Conservation (phyloP, 2,888 invertebrate species). For the Auanema freiburgensis region DNA sequence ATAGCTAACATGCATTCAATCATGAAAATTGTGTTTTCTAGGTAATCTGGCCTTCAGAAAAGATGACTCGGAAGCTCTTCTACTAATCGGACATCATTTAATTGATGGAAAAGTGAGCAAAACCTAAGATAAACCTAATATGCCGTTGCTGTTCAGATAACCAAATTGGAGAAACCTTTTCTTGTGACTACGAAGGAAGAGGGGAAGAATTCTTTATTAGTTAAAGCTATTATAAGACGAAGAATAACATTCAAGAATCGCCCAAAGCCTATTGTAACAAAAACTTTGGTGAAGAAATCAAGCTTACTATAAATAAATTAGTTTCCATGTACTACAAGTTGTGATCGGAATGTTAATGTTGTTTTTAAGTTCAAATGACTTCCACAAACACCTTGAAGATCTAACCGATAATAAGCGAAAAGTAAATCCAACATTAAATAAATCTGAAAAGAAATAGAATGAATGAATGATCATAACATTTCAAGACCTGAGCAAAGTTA, state of each 20-base stretch:
- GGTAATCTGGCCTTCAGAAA: slow-evolving; percentile 47
- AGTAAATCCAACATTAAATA: slow-evolving; percentile 36
- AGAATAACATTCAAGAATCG: slow-evolving; percentile 43
- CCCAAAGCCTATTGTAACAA: slow-evolving; percentile 39
- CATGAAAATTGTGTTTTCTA: neutral
- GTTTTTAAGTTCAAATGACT: slow-evolving; percentile 24
- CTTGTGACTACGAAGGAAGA: slow-evolving; percentile 29
- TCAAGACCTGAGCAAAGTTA: slow-evolving; percentile 78
- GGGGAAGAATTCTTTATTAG: slow-evolving; percentile 21
- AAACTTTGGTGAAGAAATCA: slow-evolving; percentile 16
- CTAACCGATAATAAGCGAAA: slow-evolving; percentile 32
- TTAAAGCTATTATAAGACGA: slow-evolving; percentile 35
- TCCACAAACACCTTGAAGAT: slow-evolving; percentile 25
- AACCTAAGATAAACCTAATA: neutral
- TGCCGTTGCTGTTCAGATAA: slow-evolving; percentile 26
- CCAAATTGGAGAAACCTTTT: slow-evolving; percentile 37
- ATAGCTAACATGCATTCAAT: neutral
- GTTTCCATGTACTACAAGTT: neutral
- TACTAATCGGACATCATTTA: slow-evolving; percentile 48
- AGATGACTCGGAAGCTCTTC: slow-evolving; percentile 34
- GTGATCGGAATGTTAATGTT: slow-evolving; percentile 27
- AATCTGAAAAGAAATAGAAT: slow-evolving; percentile 16
- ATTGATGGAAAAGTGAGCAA: slow-evolving; percentile 43
- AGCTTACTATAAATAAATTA: slow-evolving; percentile 5
- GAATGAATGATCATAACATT: neutral